These are phyloP conservation scores for Tupiocoris notatus DNA, from an alignment of 2,888 invertebrate genomes.

Conservation along the genomic window DNA sequence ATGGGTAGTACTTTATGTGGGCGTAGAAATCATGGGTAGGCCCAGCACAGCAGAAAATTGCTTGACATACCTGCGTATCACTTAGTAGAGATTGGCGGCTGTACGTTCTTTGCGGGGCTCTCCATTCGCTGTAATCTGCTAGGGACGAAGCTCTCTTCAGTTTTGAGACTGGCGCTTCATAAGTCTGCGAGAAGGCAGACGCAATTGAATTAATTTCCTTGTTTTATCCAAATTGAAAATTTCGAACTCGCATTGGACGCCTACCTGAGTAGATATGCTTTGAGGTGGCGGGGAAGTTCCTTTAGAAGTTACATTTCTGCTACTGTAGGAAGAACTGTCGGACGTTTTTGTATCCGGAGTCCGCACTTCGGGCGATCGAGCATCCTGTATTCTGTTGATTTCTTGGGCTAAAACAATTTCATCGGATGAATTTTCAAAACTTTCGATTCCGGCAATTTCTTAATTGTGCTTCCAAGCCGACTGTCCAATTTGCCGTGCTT, in stretches of 20 bases:
- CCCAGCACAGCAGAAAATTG: too few relatives aligned
- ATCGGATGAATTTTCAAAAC: background rate
- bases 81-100: constrained; percentile 67
- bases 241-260: constrained; percentile 33
- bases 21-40: too few relatives aligned
- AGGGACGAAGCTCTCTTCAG: constrained; percentile 47
- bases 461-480: background rate
- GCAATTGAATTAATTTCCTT: background rate
- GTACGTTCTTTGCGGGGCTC: constrained; percentile 57
- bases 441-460: background rate
- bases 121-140: constrained; percentile 48
- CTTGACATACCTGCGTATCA: constrained; percentile 68
- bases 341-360: constrained; percentile 36
- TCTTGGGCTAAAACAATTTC: constrained; percentile 17
- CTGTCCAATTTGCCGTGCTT: constrained; percentile 4
- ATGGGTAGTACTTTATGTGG: too few relatives aligned
- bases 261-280: constrained; percentile 80
- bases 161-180: constrained; percentile 49
- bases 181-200: constrained; percentile 48
- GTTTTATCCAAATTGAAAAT: background rate
- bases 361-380: constrained; percentile 5
- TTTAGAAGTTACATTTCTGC: constrained; percentile 39
- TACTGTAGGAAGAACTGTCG: constrained; percentile 34
- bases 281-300: constrained; percentile 67
- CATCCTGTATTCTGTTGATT: constrained; percentile 1